Evolutionary conservation across 2,797 vertebrate species (phyloP), one percentile per base, ranked within the genome.

Genomic region (Ptychadena robeensis): DNA sequence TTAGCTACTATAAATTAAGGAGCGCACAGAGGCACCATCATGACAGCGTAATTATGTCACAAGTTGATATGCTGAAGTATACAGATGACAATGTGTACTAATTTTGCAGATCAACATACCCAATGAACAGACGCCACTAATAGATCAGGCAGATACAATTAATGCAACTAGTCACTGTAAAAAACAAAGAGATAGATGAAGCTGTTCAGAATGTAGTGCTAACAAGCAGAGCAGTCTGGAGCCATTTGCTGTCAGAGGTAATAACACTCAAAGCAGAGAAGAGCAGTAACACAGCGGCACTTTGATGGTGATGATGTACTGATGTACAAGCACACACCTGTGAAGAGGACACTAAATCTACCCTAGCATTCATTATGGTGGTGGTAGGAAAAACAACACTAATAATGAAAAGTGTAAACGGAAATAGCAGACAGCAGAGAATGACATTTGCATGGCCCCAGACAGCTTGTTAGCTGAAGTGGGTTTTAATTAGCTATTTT

Each of bases 401-500:
- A 94, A 96, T 95, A 95, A 94, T 89, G 90, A 91, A 94, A 94
- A 93, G 93, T 87, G 90, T 91, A 93, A 96, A 95, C 88, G 90
- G 94, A 96, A 96, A 95, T 92, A 94, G 95, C 92, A 95, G 92
- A 93, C 93, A 95, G 94, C 92, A 93, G 90, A 94, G 94, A 95
- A 90, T 92, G 90, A 95, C 96, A 97, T 97, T 96, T 96, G 94
- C 94, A 90, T 91, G 93, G 95, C 98, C 96, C 96, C 96, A 96
- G 96, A 95, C 96, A 97, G 96, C 95, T 96, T 97, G 96, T 98
- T 97, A 96, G 96, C 91, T 96, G 96, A 97, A 98, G 96, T 97
- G 96, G 95, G 93, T 97, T 97, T 98, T 97, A 98, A 99, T 98
- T 96, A 97, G 95, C 95, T 96, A 96, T 97, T 98, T 98, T 97